Evolutionary conservation across 2,113 vertebrate genomes (phyloP).

Genomic region (Mobula hypostoma): DNA sequence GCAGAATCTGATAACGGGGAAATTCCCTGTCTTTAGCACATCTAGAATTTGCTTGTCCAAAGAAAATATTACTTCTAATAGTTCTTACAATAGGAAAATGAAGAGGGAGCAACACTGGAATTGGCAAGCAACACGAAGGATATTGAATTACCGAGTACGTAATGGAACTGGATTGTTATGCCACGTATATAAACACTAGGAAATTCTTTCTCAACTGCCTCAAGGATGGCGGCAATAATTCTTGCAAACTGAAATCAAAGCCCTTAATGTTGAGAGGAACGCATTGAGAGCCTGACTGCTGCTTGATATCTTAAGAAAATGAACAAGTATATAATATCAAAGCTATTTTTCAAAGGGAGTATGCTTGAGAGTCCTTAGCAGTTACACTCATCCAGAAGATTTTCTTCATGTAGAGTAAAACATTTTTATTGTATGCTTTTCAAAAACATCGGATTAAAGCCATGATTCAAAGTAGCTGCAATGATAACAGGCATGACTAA

Average conservation of each 20-base stretch:
- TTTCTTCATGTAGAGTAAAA: neutral
- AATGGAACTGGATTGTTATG: neutral
- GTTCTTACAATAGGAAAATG: neutral
- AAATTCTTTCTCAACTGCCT: neutral
- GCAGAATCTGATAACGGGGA: neutral
- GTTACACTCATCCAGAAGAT: neutral
- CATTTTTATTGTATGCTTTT: conserved; percentile 11
- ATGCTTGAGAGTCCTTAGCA: neutral
- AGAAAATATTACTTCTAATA: neutral
- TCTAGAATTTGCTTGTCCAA: neutral
- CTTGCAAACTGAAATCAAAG: neutral
- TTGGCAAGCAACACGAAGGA: neutral
- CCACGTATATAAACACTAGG: neutral
- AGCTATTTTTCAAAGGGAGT: neutral
- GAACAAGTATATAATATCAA: neutral
- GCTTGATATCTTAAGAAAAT: neutral
- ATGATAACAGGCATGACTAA: neutral
- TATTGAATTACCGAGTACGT: neutral
- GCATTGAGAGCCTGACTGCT: neutral
- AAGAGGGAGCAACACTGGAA: neutral
- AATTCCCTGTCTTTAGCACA: neutral
- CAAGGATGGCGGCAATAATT: neutral
- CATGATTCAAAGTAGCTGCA: too few species aligned
- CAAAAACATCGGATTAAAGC: neutral
- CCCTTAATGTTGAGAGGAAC: neutral